These are phyloP conservation scores for Rhopilema esculentum DNA, from an alignment of 30 jellyfish, hydroid and myxozoan genomes.

Conservation along the genomic window DNA sequence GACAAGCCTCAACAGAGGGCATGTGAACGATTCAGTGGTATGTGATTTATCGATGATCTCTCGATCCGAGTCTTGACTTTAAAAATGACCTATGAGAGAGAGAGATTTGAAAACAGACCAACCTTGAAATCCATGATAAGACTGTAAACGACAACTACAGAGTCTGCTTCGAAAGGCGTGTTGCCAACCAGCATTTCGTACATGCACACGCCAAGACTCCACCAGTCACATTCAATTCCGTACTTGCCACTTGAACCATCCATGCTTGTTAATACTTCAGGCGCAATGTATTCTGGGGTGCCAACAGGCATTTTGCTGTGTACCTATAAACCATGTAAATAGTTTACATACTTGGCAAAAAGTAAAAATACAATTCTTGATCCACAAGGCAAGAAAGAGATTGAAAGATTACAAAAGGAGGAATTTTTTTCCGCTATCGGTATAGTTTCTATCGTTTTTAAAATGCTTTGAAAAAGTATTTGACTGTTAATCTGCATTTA, in stretches of 20 bases:
- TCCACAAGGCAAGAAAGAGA: too few relatives aligned
- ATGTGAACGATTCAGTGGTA: too few relatives aligned
- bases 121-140: constrained; percentile 98
- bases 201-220: constrained; percentile 99
- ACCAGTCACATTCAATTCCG: constrained; percentile 99
- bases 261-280: constrained; percentile 99
- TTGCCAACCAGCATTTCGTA: constrained; percentile 99
- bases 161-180: constrained; percentile 99
- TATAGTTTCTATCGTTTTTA: too few relatives aligned
- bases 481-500: too few relatives aligned
- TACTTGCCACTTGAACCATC: constrained; percentile 98
- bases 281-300: constrained; percentile 99
- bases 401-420: too few relatives aligned
- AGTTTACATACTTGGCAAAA: background rate
- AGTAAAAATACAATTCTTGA: background rate
- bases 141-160: constrained; percentile 98
- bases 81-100: background rate
- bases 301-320: constrained; percentile 99
- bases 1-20: too few relatives aligned
- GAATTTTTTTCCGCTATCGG: too few relatives aligned
- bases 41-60: too few relatives aligned
- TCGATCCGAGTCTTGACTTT: too few relatives aligned
- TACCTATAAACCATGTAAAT: constrained; percentile 56
- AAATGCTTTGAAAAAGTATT: too few relatives aligned
- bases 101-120: constrained; percentile 3